Evolutionary conservation across 1,140 invertebrate genomes (phyloP).

Genomic region (Aricia agestis): DNA sequence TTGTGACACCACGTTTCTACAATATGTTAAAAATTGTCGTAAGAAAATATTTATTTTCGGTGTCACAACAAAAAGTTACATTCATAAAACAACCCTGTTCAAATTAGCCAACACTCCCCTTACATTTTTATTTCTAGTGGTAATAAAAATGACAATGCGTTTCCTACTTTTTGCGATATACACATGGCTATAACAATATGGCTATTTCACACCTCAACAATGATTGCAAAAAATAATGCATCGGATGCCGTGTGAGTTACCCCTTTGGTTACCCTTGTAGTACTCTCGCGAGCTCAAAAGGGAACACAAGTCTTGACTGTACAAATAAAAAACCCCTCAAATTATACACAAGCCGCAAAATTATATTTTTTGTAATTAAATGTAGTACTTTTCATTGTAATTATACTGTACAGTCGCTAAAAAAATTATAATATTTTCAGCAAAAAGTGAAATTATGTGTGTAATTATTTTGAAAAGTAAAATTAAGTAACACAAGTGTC

Average conservation of each 20-base stretch:
- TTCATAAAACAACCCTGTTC: neutral
- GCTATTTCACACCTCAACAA: conserved; percentile 39
- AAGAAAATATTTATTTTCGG: neutral
- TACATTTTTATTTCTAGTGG: conserved; percentile 2
- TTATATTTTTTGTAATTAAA: neutral
- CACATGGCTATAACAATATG: conserved; percentile 39
- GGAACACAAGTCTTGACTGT: conserved; percentile 8
- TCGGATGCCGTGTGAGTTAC: conserved; percentile 39
- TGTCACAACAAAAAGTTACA: neutral
- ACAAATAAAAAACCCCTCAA: neutral
- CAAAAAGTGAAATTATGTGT: neutral
- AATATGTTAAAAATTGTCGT: neutral
- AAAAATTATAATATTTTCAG: neutral
- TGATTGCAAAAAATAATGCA: conserved; percentile 43
- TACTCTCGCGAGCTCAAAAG: conserved; percentile 26
- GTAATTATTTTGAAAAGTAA: neutral
- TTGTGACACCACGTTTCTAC: too few relatives aligned
- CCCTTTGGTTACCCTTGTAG: conserved; percentile 33
- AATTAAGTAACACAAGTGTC: neutral
- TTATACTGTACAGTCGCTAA: neutral
- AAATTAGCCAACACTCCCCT: neutral
- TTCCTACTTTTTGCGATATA: conserved; percentile 22
- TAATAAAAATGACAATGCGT: conserved; percentile 1
- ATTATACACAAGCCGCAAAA: neutral
- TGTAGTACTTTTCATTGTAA: neutral